These are phyloP conservation scores for Chesias legatella DNA, from an alignment of 2,888 invertebrate genomes.

Conservation along the genomic window DNA sequence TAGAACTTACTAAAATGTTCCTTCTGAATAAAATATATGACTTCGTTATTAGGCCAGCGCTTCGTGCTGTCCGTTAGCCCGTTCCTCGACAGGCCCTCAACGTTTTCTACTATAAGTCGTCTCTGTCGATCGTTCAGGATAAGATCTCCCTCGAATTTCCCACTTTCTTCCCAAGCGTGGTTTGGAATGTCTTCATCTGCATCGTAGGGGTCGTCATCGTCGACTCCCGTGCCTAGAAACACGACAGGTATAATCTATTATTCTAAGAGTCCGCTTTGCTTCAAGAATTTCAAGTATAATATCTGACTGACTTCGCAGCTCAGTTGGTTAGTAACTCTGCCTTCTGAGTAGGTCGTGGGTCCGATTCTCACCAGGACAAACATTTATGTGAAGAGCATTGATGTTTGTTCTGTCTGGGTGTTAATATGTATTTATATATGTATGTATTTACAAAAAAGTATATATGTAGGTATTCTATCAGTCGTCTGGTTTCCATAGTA, in stretches of 20 bases:
- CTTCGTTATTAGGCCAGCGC: conserved; percentile 71
- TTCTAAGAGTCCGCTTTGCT: too few species aligned
- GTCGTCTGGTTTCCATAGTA: too few species aligned
- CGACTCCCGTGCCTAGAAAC: conserved; percentile 36
- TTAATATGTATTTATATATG: too few species aligned
- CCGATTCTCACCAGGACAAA: too few species aligned
- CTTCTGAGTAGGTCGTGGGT: too few species aligned
- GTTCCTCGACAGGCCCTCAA: conserved; percentile 69
- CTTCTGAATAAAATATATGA: conserved; percentile 65
- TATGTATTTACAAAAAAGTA: too few species aligned
- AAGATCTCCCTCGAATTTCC: conserved; percentile 77
- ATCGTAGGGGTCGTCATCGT: conserved; percentile 46
- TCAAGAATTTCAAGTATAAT: too few species aligned
- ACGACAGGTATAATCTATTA: background rate
- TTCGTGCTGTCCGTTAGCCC: conserved; percentile 67
- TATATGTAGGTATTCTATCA: too few species aligned
- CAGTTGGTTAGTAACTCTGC: too few species aligned
- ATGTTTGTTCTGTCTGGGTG: too few species aligned
- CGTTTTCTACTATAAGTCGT: conserved; percentile 61
- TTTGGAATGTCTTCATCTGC: conserved; percentile 58
- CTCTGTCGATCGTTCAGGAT: conserved; percentile 70
- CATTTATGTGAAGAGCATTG: too few species aligned
- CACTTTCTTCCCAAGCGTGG: conserved; percentile 74
- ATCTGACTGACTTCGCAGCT: too few species aligned
- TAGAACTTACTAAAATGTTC: conserved; percentile 76